Evolutionary conservation across 2,113 vertebrate species (phyloP), one percentile per base, ranked within the genome.

Genomic region (Centropus bengalensis): DNA sequence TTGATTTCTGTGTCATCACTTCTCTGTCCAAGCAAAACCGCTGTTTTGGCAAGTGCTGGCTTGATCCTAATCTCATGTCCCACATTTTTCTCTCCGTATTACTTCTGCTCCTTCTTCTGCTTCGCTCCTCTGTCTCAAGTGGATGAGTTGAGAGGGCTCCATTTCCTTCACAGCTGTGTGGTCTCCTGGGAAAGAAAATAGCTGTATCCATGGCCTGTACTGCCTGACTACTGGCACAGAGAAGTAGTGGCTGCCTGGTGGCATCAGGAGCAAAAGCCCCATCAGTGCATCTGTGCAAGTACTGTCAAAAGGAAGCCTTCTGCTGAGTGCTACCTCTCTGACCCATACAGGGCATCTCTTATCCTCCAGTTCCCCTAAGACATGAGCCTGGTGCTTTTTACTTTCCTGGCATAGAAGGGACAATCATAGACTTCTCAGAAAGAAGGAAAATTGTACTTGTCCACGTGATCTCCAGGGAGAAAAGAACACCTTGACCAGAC

Each of bases 371-470:
- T 19, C 18, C 47, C 21, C 22, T 22, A 49, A 21, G 47, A 21
- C 47, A 49, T 49, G 47, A 49, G 47, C 47, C 47, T 23, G 22
- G 23, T 23, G 10, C 47, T 49, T 14, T 32, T 22, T 63, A 1
- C 56, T 51, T 21, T 68, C 17, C 40, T 17, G 13, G 33, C 24
- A 19, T 78, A 87, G 64, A 47, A 45, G 12, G 10, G 26, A 44
- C 16, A 13, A 8, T 9, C 0, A 0, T 2, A 4, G 85, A 8
- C 10, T 73, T 77, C 74, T 52, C 23, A 67, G 45, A 58, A 67
- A 33, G 27, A 6, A 15, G 12, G 4, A 8, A 49, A 83, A 87
- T n/a, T 62, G 23, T 44, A 40, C 16, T 60, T 69, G 9, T 81
- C 16, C 12, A 8, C 0, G 0, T 45, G 24, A 52, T 82, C 47